phyloP scores from a whole-genome alignment of 2,113 vertebrate genomes.

The Hiodon alosoides region DNA sequence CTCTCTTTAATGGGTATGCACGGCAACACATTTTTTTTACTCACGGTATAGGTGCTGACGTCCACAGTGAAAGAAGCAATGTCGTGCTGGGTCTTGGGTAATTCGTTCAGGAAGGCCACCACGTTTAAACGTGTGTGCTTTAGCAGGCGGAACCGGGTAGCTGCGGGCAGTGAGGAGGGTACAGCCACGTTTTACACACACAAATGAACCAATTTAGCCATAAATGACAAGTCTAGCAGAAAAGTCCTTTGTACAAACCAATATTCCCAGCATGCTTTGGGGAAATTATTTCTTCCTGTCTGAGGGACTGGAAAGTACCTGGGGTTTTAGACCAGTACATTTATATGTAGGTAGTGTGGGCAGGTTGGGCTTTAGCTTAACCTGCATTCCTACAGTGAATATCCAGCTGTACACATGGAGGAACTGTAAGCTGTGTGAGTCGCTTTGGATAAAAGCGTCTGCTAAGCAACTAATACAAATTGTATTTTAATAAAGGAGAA shows the following conservation, averaged over 20 bases:
- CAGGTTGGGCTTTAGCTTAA: no score
- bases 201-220: neutral
- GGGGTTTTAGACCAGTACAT: neutral
- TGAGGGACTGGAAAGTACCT: neutral
- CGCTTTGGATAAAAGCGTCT: no score
- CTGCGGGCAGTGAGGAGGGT: constrained; percentile 39
- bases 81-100: constrained; percentile 85
- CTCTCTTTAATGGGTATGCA: neutral
- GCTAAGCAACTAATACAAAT: no score
- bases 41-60: constrained; percentile 77
- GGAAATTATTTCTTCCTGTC: neutral
- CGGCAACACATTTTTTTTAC: constrained; percentile 15
- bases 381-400: no score
- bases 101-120: constrained; percentile 81
- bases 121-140: constrained; percentile 80
- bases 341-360: neutral
- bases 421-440: no score
- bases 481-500: neutral
- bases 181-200: constrained; percentile 3
- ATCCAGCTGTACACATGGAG: no score
- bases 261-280: no score
- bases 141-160: constrained; percentile 67
- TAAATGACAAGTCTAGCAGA: no score
- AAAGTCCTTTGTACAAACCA: no score
- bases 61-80: constrained; percentile 75